Conservation (phyloP, 2,797 vertebrate genomes). For the Poeciliopsis gracilis region DNA sequence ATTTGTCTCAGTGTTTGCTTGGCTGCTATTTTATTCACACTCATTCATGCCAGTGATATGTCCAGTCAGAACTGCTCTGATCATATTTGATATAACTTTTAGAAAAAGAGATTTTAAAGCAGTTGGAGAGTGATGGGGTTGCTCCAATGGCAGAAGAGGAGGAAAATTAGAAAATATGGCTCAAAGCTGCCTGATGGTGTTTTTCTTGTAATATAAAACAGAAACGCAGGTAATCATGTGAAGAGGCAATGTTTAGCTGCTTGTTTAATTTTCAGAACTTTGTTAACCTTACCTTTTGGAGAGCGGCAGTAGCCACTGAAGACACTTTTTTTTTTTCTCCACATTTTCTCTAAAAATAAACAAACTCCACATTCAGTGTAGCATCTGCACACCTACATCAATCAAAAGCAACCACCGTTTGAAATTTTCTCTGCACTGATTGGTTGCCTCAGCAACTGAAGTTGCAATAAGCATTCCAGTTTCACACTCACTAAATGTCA, state of each 20-base stretch:
- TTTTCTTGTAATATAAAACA: not conserved
- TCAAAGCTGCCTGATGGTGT: not conserved
- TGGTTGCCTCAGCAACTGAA: constrained; percentile 14
- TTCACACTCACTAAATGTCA: constrained; percentile 28
- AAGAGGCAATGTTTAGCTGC: not conserved
- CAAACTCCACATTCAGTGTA: not conserved
- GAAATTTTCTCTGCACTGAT: not conserved
- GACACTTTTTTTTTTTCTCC: not conserved
- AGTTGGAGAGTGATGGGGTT: not conserved
- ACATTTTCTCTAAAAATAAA: constrained; percentile 1
- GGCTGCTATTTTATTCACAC: not conserved
- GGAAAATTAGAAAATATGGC: not conserved
- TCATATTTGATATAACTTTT: not conserved
- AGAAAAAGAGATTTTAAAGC: not conserved
- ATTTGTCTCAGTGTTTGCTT: not conserved
- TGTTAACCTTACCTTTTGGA: not conserved
- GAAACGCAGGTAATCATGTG: not conserved
- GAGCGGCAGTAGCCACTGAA: not conserved
- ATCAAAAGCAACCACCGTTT: not conserved
- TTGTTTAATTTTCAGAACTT: not conserved
- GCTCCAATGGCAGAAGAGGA: not conserved
- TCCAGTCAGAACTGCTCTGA: not conserved
- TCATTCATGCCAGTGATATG: not conserved
- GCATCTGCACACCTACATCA: constrained; percentile 5
- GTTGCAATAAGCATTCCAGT: constrained; percentile 16